These are phyloP conservation scores for Gastracanthus pulcherrimus DNA, from an alignment of 2,888 invertebrate genomes.

Conservation along the genomic window DNA sequence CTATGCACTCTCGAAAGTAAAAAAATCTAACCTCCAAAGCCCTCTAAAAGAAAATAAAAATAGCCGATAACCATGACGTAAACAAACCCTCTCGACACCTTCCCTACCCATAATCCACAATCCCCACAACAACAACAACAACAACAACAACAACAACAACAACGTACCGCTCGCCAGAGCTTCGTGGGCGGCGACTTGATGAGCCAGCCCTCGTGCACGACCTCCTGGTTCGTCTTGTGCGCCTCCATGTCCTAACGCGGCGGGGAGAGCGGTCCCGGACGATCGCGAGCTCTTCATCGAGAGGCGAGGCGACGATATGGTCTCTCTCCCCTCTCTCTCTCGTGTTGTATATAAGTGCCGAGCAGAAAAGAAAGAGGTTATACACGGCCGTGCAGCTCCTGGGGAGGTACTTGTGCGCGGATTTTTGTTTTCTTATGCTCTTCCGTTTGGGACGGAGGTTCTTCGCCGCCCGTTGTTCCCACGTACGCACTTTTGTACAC, in stretches of 20 bases:
- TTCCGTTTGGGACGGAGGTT: not conserved
- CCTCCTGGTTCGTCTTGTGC: conserved; percentile 80
- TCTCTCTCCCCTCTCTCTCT: not conserved
- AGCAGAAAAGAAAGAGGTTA: no score
- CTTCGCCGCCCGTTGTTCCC: not conserved
- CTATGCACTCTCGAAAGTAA: not conserved
- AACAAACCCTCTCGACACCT: conserved; percentile 6
- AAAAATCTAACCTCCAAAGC: not conserved
- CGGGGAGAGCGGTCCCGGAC: conserved; percentile 2
- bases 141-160: not conserved
- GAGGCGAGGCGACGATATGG: not conserved
- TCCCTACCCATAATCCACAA: no score
- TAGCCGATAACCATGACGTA: not conserved
- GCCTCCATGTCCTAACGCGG: no score
- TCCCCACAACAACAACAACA: not conserved
- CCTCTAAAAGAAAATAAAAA: not conserved
- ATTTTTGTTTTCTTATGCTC: not conserved
- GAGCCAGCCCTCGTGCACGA: conserved; percentile 95
- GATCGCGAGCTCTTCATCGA: conserved; percentile 51
- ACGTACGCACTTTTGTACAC: conserved; percentile 30
- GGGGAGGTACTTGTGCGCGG: not conserved
- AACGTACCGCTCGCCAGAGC: conserved; percentile 94
- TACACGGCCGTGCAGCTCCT: no score
- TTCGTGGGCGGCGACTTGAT: conserved; percentile 97
- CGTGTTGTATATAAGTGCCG: no score